Base-by-base conservation (phyloP, 2,113 vertebrate genomes). In the Pteronura brasiliensis region DNA sequence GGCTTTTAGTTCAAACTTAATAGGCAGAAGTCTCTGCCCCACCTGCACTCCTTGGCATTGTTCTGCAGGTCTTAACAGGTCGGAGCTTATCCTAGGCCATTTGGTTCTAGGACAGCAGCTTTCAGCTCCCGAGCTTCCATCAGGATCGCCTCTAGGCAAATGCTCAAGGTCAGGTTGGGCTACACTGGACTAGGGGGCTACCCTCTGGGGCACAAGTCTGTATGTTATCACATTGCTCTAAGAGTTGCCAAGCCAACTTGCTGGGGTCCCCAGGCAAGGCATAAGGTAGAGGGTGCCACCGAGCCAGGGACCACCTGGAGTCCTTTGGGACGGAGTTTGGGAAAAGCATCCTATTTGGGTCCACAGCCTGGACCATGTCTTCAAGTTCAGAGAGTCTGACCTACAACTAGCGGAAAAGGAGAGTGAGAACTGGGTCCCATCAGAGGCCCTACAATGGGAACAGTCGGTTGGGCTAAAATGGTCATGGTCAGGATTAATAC, bases 361-460 rank as follows among this genome's bases (percentile, higher is more conserved):
- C 23, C 77, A 23, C 27, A 93, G 31, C 47, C 52, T 91, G 57
- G 42, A 25, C 59, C 52, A 89, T 18, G 4, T n/a, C n/a, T 88
- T 95, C 52, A 79, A 17, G 57, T 52, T 97, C 90, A 90, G 65
- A 86, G 59, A 92, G 49, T 96, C 42, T 88, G 21, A n/a, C 71
- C 36, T 90, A 31, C 10, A 72, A 79, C 1, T 65, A 36, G 44
- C 67, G 74, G 71, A 84, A 76, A 82, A 52, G 27, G 29, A 72
- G 27, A 39, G 18, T 72, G 36, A 55, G 10, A 47, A 59, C 3
- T 27, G 17, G 36, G 42, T 29, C 59, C 36, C 92, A 27, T 55
- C 49, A 79, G 52, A 89, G 83, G 52, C 25, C 36, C 36, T 88
- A 44, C 3, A n/a, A 27, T 76, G 89, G 44, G 49, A 81, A 7